These are phyloP conservation scores for Eupithecia tripunctaria DNA, from an alignment of 2,888 invertebrate species.

Conservation along the genomic window DNA sequence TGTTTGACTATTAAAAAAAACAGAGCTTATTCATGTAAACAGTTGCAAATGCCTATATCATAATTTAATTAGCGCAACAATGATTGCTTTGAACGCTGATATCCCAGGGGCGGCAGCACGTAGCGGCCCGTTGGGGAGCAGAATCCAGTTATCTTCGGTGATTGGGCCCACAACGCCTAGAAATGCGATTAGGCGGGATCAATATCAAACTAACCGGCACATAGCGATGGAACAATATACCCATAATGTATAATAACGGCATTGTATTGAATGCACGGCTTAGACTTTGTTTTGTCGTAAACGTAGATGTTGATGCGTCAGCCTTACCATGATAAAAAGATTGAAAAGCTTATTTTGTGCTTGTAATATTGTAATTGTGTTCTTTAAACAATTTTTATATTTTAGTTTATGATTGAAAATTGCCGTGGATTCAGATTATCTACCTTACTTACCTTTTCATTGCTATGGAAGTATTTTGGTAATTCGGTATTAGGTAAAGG, in stretches of 20 bases:
- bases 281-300: slow-evolving; percentile 9
- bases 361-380: too few species aligned
- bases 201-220: slow-evolving; percentile 45
- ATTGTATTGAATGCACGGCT: slow-evolving; percentile 29
- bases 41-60: background rate
- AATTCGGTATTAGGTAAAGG: background rate
- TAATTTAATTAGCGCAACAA: slow-evolving; percentile 54
- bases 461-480: background rate
- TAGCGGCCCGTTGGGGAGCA: slow-evolving; percentile 60
- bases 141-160: slow-evolving; percentile 74
- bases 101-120: slow-evolving; percentile 63
- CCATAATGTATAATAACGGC: slow-evolving; percentile 9
- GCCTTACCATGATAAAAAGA: background rate
- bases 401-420: background rate
- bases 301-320: slow-evolving; percentile 7
- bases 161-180: slow-evolving; percentile 74
- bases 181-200: slow-evolving; percentile 69
- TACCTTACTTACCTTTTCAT: background rate
- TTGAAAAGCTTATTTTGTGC: too few species aligned
- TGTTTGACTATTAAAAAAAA: background rate
- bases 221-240: slow-evolving; percentile 31
- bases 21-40: background rate
- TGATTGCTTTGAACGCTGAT: slow-evolving; percentile 62
- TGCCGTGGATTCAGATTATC: background rate
- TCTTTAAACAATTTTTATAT: too few species aligned